Conservation (phyloP, 2,797 vertebrate genomes). For the Thunnus albacares region DNA sequence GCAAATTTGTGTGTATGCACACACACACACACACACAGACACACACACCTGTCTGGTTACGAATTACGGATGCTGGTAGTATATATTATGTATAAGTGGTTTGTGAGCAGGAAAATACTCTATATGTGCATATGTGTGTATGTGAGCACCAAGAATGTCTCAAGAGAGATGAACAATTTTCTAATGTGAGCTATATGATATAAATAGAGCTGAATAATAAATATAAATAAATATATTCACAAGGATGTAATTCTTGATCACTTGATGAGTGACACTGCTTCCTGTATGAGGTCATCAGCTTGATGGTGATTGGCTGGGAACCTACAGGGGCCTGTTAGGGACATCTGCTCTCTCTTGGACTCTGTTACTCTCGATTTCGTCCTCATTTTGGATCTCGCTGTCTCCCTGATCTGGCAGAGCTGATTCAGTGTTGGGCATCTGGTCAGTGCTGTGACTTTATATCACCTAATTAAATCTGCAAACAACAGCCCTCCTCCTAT, state of each 20-base stretch:
- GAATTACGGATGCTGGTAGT: conserved; percentile 10
- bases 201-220: too few relatives aligned
- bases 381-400: conserved; percentile 38
- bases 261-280: conserved; percentile 2
- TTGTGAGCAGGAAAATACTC: neutral
- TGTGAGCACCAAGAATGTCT: neutral
- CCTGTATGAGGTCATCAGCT: conserved; percentile 51
- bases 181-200: neutral
- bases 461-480: conserved; percentile 66
- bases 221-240: conserved; percentile 4
- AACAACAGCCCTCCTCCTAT: conserved; percentile 44
- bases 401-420: conserved; percentile 49
- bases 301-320: conserved; percentile 50
- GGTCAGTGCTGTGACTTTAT: conserved; percentile 42
- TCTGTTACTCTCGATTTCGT: conserved; percentile 43
- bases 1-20: conserved; percentile 44
- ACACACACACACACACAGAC: neutral
- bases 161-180: neutral
- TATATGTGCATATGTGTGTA: neutral
- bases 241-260: conserved; percentile 6
- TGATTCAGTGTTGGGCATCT: conserved; percentile 64
- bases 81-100: neutral
- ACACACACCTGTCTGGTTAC: conserved; percentile 43
- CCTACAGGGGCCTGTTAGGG: conserved; percentile 53
- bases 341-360: conserved; percentile 68